phyloP scores from a whole-genome alignment of 2,113 vertebrate species.

The Cyrtonyx montezumae region DNA sequence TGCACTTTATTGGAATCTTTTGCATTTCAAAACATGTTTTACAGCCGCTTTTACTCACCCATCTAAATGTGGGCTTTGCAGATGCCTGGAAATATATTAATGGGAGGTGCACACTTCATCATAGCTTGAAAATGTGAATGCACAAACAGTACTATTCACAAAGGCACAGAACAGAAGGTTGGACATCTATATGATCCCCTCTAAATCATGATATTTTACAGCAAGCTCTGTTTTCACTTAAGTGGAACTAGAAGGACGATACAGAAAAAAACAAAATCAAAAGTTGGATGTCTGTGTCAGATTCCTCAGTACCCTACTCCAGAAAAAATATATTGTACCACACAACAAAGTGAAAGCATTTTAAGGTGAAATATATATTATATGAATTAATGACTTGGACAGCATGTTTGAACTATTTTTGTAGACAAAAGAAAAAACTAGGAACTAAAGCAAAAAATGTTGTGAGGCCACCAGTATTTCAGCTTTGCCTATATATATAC shows the following conservation, averaged over 20 bases:
- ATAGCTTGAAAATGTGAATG: slow-evolving; percentile 22
- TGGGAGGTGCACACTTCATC: slow-evolving; percentile 23
- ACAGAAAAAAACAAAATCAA: background rate
- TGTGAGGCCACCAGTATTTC: background rate
- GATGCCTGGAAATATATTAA: slow-evolving; percentile 14
- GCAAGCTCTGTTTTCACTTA: slow-evolving; percentile 50
- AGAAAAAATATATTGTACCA: background rate
- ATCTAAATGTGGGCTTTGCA: slow-evolving; percentile 53
- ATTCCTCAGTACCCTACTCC: background rate
- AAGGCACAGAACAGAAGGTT: slow-evolving; percentile 63
- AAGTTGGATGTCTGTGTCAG: background rate
- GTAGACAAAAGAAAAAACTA: background rate
- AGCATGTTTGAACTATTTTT: background rate
- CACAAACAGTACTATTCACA: slow-evolving; percentile 51
- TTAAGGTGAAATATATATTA: background rate
- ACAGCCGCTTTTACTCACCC: slow-evolving; percentile 22
- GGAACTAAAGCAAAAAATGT: background rate
- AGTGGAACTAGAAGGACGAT: background rate
- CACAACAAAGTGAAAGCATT: background rate
- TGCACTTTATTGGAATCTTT: slow-evolving; percentile 21
- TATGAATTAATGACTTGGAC: background rate
- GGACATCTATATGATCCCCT: slow-evolving; percentile 58
- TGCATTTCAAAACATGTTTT: slow-evolving; percentile 46
- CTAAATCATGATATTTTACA: slow-evolving; percentile 53
- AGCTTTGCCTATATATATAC: background rate